A percentile compares a stretch with the other conserved stretches of the same genome.
These are phyloP conservation scores for Heliocidaris tuberculata DNA, from an alignment of 35 echinoderm and acorn worm species.

Conservation along the genomic window DNA sequence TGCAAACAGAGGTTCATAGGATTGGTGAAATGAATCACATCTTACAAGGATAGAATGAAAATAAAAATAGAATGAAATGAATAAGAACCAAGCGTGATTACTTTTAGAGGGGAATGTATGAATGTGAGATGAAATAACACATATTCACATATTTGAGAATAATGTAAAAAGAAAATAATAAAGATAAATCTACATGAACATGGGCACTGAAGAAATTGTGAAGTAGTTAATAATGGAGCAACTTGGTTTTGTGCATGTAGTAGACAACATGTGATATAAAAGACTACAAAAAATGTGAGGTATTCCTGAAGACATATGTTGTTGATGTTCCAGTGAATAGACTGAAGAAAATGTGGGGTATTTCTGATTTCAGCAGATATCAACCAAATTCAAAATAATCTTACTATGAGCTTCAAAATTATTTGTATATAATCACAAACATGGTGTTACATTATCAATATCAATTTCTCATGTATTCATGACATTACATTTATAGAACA, in stretches of 20 bases:
- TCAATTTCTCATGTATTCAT: too few relatives aligned
- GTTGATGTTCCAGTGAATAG: too few relatives aligned
- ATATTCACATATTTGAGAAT: neutral
- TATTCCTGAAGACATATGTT: too few relatives aligned
- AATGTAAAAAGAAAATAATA: neutral
- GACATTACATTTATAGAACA: too few relatives aligned
- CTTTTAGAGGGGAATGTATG: neutral
- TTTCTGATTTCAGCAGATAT: too few relatives aligned
- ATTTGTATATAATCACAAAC: too few relatives aligned
- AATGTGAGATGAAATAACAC: neutral
- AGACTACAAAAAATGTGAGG: too few relatives aligned
- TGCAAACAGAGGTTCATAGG: neutral
- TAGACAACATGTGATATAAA: neutral
- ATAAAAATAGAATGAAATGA: neutral
- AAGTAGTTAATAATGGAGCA: neutral
- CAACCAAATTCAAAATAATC: too few relatives aligned
- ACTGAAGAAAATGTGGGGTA: too few relatives aligned
- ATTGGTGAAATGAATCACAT: conserved; percentile 1
- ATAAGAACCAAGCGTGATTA: neutral
- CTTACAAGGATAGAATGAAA: neutral
- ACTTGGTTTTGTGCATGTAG: neutral
- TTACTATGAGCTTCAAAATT: too few relatives aligned
- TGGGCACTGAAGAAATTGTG: neutral
- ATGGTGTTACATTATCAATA: too few relatives aligned
- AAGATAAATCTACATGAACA: neutral